These are phyloP conservation scores for Cephus spinipes DNA, from an alignment of 2,888 invertebrate genomes.

Conservation along the genomic window DNA sequence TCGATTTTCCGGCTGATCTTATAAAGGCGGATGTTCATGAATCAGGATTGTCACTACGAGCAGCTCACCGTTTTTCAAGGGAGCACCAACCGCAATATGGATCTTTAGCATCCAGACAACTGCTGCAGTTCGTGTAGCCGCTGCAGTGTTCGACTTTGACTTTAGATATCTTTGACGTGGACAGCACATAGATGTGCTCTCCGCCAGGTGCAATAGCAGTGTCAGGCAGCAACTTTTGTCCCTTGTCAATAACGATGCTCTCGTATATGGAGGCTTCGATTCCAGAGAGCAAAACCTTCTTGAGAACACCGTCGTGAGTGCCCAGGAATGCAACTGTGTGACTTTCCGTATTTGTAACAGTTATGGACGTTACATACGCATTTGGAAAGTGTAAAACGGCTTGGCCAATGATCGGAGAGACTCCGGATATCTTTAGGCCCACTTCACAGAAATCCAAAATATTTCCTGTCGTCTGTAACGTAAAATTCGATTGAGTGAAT, in stretches of 20 bases:
- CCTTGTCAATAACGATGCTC: conserved; percentile 84
- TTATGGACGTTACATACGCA: conserved; percentile 84
- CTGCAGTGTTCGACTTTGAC: conserved; percentile 89
- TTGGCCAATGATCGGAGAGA: conserved; percentile 83
- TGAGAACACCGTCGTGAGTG: conserved; percentile 84
- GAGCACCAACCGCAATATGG: conserved; percentile 98
- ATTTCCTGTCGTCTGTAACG: conserved; percentile 81
- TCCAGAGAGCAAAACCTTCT: conserved; percentile 86
- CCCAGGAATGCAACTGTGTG: conserved; percentile 96
- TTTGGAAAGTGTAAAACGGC: conserved; percentile 84
- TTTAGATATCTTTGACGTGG: conserved; percentile 80
- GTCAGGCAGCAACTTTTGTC: conserved; percentile 85
- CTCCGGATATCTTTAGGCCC: conserved; percentile 91
- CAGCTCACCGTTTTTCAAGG: conserved; percentile 79
- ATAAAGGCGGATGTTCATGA: background rate
- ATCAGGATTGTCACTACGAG: background rate
- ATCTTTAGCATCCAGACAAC: conserved; percentile 90
- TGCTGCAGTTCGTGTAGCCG: conserved; percentile 86
- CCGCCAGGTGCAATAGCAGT: conserved; percentile 86
- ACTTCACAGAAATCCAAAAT: conserved; percentile 93
- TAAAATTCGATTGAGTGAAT: conserved; percentile 28
- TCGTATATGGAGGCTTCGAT: conserved; percentile 85
- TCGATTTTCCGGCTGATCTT: background rate
- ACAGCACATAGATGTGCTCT: conserved; percentile 87
- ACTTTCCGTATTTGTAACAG: conserved; percentile 88